Percentiles rank a stretch among this genome's conserved stretches.
phyloP scores from a whole-genome alignment of 2,113 vertebrate genomes.

The Python bivittatus region DNA sequence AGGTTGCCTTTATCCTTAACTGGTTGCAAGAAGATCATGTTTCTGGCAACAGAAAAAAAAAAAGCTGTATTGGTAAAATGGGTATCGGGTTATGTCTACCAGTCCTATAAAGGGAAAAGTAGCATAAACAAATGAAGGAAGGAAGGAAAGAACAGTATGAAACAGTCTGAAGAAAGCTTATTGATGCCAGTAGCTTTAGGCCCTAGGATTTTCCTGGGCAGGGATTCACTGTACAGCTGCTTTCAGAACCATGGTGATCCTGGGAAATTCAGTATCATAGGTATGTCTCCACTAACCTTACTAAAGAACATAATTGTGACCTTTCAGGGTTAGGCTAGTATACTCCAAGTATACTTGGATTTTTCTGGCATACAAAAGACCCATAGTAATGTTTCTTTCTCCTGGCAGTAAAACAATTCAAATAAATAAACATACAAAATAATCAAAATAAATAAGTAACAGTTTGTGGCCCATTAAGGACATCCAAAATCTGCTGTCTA shows the following conservation, averaged over 20 bases:
- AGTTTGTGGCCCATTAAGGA: slow-evolving; percentile 14
- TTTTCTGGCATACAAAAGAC: neutral
- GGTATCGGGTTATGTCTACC: neutral
- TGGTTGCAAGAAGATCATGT: neutral
- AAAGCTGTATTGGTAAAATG: neutral
- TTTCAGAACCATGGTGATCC: neutral
- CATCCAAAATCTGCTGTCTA: neutral
- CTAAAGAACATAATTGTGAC: neutral
- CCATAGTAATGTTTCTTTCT: neutral
- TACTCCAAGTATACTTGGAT: neutral
- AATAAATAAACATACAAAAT: neutral
- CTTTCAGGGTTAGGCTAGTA: neutral
- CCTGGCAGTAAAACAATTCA: neutral
- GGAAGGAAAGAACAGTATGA: no score
- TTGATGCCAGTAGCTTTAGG: neutral
- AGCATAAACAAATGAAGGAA: neutral
- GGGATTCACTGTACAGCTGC: neutral
- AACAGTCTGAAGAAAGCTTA: neutral
- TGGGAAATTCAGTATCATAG: neutral
- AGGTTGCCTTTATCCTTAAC: neutral
- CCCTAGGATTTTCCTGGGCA: neutral
- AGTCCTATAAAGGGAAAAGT: neutral
- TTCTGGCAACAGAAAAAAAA: neutral
- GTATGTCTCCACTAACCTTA: neutral
- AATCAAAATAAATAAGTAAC: neutral